Percentiles rank a stretch among this genome's conserved stretches.
phyloP scores from a whole-genome alignment of 2,888 invertebrate genomes.

The Phorcus lineatus region DNA sequence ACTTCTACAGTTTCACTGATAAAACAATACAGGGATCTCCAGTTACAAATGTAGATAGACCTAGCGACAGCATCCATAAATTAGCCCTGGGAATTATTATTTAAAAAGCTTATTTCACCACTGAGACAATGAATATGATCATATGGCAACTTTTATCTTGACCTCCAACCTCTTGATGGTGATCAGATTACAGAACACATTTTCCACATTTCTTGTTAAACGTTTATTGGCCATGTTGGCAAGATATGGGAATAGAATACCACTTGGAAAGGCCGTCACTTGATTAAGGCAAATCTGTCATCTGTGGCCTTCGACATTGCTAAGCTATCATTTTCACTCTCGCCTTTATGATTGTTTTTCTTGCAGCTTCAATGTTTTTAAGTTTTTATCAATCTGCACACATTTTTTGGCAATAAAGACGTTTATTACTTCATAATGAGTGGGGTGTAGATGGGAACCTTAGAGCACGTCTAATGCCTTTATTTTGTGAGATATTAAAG shows the following conservation, averaged over 20 bases:
- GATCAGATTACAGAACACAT: background rate
- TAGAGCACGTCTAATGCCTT: too few species aligned
- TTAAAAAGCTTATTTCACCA: constrained; percentile 7
- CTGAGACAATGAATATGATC: background rate
- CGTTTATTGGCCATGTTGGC: background rate
- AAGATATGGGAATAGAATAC: background rate
- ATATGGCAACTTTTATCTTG: background rate
- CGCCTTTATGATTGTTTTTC: too few species aligned
- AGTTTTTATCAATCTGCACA: too few species aligned
- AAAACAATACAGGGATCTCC: background rate
- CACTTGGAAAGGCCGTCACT: background rate
- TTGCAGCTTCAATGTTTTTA: too few species aligned
- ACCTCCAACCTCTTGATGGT: background rate
- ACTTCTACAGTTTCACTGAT: constrained; percentile 6
- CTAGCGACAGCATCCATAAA: background rate
- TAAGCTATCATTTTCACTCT: background rate
- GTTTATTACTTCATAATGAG: too few species aligned
- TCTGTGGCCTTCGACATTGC: background rate
- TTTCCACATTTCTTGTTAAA: background rate
- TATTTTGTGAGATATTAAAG: too few species aligned
- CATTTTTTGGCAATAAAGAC: too few species aligned
- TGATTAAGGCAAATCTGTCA: background rate
- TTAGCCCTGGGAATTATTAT: background rate
- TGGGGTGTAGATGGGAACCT: too few species aligned
- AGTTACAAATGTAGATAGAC: background rate